Evolutionary conservation across 2,888 invertebrate genomes (phyloP).

Genomic region (Thymelicus lineola): DNA sequence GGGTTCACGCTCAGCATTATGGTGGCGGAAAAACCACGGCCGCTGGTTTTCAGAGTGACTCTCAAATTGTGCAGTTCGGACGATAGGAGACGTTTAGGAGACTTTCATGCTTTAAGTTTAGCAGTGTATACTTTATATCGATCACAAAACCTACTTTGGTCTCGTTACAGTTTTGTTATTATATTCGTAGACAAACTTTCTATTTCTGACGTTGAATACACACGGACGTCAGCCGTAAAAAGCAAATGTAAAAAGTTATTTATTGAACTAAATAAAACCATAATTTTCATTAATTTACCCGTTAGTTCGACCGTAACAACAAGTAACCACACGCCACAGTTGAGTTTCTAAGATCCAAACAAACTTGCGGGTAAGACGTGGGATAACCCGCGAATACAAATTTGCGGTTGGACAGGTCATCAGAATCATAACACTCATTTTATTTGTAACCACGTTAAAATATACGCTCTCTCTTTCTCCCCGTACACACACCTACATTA

Average conservation of each 20-base stretch:
- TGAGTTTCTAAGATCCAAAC: not conserved
- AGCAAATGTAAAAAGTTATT: not conserved
- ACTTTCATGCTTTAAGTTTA: too few species aligned
- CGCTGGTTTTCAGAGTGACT: too few species aligned
- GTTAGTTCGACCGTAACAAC: slow-evolving; percentile 7
- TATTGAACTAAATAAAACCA: not conserved
- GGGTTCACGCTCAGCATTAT: too few species aligned
- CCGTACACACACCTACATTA: not conserved
- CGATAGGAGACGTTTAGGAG: too few species aligned
- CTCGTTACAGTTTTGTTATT: too few species aligned
- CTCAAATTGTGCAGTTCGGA: too few species aligned
- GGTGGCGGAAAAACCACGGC: too few species aligned
- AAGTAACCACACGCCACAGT: slow-evolving; percentile 16
- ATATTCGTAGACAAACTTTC: too few species aligned
- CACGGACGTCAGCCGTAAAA: not conserved
- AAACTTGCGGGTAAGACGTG: not conserved
- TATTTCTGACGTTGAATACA: too few species aligned
- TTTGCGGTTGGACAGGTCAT: slow-evolving; percentile 13
- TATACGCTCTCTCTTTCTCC: not conserved
- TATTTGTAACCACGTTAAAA: not conserved
- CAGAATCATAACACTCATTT: slow-evolving; percentile 1
- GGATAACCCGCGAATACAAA: slow-evolving; percentile 4
- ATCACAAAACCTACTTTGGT: too few species aligned
- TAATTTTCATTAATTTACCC: not conserved
- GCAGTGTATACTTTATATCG: too few species aligned